phyloP scores from a whole-genome alignment of 2,113 vertebrate genomes.

The Myiopsitta monachus region DNA sequence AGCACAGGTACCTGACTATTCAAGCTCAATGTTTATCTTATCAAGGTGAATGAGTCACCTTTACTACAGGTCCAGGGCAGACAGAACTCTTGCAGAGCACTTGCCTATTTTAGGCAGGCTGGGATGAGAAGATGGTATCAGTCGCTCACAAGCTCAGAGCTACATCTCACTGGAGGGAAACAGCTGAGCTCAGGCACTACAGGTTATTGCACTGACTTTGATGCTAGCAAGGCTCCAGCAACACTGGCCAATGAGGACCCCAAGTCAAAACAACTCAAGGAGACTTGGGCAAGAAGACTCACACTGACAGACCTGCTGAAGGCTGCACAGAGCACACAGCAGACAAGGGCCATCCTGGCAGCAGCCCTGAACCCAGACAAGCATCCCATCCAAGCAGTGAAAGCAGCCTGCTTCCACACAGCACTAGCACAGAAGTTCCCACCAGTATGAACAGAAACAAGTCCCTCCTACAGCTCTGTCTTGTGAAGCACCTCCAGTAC shows the following conservation, averaged over 20 bases:
- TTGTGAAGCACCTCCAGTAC: neutral
- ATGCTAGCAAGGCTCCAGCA: neutral
- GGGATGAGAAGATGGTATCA: neutral
- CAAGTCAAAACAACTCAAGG: neutral
- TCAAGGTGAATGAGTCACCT: conserved; percentile 47
- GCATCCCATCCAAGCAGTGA: neutral
- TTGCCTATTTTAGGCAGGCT: neutral
- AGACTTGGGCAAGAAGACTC: neutral
- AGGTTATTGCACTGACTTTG: neutral
- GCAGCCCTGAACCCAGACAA: neutral
- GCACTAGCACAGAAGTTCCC: neutral
- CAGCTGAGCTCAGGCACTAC: neutral
- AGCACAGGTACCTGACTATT: conserved; percentile 8
- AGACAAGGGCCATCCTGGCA: neutral
- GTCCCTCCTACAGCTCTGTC: neutral
- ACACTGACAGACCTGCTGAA: neutral
- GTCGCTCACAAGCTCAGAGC: neutral
- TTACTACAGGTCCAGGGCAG: neutral
- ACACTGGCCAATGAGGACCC: neutral
- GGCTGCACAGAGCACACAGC: neutral
- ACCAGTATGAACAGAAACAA: neutral
- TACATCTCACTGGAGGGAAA: neutral
- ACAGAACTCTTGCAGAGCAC: neutral
- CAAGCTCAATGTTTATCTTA: conserved; percentile 42
- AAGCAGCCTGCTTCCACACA: neutral